Evolutionary conservation across 2,797 vertebrate species (phyloP).

Genomic region (Micrastur ruficollis): DNA sequence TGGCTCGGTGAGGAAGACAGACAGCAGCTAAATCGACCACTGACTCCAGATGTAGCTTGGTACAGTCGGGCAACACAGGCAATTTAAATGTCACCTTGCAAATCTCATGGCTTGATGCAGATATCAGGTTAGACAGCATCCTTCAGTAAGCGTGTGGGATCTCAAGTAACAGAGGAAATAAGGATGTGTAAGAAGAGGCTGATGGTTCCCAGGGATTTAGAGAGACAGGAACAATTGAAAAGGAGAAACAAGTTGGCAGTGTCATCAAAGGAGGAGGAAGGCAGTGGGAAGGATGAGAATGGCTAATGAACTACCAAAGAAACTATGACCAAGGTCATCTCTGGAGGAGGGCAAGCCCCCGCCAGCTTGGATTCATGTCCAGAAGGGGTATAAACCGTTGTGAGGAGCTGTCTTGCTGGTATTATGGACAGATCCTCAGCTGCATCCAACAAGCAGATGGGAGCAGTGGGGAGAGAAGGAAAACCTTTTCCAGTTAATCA

Average conservation of each 20-base stretch:
- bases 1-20: background rate
- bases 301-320: constrained; percentile 3
- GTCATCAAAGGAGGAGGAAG: background rate
- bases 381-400: background rate
- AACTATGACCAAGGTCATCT: background rate
- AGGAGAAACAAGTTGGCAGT: background rate
- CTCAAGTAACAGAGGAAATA: background rate
- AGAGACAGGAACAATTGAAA: background rate
- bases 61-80: background rate
- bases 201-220: background rate
- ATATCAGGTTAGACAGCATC: background rate
- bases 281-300: background rate
- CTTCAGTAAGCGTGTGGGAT: background rate
- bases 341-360: background rate
- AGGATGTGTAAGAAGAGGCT: background rate
- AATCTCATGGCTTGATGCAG: background rate
- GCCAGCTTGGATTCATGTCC: constrained; percentile 2
- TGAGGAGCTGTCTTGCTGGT: background rate
- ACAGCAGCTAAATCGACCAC: background rate
- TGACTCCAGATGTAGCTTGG: background rate
- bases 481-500: background rate
- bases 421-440: background rate
- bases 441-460: background rate
- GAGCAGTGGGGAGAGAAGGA: background rate
- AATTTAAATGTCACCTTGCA: constrained; percentile 1